Base-by-base conservation (phyloP, 2,113 vertebrate species). In the Mustela nigripes region DNA sequence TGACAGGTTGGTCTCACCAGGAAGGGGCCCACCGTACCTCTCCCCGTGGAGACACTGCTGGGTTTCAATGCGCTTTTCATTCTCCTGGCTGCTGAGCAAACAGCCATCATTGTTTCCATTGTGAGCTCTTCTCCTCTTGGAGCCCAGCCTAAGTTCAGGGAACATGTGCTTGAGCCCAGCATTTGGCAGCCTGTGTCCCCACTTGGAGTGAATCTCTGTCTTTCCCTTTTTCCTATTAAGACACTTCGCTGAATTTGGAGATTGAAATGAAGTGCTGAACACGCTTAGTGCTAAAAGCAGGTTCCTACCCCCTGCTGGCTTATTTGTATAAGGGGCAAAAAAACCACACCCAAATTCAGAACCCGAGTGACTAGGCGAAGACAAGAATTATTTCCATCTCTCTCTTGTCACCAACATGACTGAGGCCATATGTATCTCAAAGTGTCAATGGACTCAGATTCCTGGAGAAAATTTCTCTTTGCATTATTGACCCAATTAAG, bases 61-160 rank as follows among this genome's bases (percentile, higher is more conserved):
- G 48, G 36, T 93, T 98, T 98, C 97, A 95, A 82, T 76, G 94
- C 5, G 26, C 89, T 96, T 96, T 98, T 96, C 69, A 86, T 96
- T 87, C 97, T 93, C 50, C 62, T 92, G 89, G 62, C 95, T 69
- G 96, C 92, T 42, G 48, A 91, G 91, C 65, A 81, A 98, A 97
- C 14, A 26, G 91, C 85, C 15, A 0, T 98, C 94, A 95, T 71
- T 90, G 88, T 96, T 97, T 96, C 95, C 82, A 82, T 21, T 69
- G 7, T 76, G 56, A 97, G 85, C 63, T 79, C 18, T 71, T 83
- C 60, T 63, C 48, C 81, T 96, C 82, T 12, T 8, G 11, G 73
- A 93, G 76, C 33, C 16, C n/a, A 80, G 97, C 89, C 88, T 95
- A 78, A n/a, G 42, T 69, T n/a, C 85, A 82, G 85, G 90, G 42